Base-by-base conservation (phyloP, 2,888 invertebrate species). In the Synergus umbraculus region DNA sequence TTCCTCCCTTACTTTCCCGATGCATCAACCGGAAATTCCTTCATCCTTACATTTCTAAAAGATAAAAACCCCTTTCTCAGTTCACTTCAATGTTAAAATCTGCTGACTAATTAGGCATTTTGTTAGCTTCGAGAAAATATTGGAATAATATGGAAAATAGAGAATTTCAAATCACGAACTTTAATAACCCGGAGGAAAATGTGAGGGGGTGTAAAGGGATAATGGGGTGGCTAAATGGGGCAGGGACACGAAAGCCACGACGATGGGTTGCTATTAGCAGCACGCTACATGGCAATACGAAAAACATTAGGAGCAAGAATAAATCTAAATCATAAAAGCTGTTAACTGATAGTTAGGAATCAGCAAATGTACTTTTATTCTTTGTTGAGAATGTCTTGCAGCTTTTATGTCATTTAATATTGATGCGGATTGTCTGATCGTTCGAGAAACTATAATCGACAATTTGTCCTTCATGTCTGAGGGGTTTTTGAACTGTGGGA, bases 231-330 rank as follows among this genome's bases (percentile, higher is more conserved):
- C 37, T 46, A 43, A 86, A 86, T 83, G 84, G 83, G 78, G 82
- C 76, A 81, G 79, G 66, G 82, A 82, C 86, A 86, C 86, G 85
- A 85, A 86, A 82, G 63, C 82, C 83, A 79, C 13, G 29, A 78
- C 37, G 78, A 78, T 69, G 78, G 82, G 79, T 79, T 78, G 81
- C 82, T 83, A 87, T 88, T 88, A 87, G 82, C 81, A 78, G 85
- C 88, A 88, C 88, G 88, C 88, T 80, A 88, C 83, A 80, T 73
- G 83, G 86, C 84, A 87, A 87, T 87, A 84, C 84, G 85, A 88
- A 87, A 87, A 86, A 84, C 86, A 87, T 88, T 87, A 87, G 82
- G 76, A 79, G 64, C 73, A 77, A 54, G 77, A 78, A 80, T 79
- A 79, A 84, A 84, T 81, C 78, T 76, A 44, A 63, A 63, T 76